Evolutionary conservation across 2,888 invertebrate genomes (phyloP).

Genomic region (Dicranocentrus wangi): DNA sequence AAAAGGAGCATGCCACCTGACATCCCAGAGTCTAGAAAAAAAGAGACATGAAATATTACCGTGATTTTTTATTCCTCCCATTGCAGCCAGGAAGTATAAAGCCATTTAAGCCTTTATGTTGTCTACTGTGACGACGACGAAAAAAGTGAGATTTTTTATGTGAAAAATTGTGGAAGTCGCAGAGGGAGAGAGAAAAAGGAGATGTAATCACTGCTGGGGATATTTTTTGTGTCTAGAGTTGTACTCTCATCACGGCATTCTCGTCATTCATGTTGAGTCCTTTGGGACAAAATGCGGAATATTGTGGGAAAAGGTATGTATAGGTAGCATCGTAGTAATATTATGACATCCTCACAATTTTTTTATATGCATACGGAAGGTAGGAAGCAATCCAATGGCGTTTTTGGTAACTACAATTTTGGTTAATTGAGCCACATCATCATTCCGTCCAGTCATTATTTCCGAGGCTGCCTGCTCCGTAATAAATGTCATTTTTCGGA

Average conservation of each 20-base stretch:
- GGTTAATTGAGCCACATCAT: slow-evolving; percentile 21
- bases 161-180: not conserved
- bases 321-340: not conserved
- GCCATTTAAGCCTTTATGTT: slow-evolving; percentile 9
- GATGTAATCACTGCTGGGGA: slow-evolving; percentile 17
- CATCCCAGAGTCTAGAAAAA: slow-evolving; percentile 81
- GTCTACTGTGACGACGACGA: not conserved
- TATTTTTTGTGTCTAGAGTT: not conserved
- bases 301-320: not conserved
- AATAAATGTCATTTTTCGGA: not conserved
- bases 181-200: not conserved
- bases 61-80: slow-evolving; percentile 27
- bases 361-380: not conserved
- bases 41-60: slow-evolving; percentile 27
- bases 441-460: slow-evolving; percentile 16
- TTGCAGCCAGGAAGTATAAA: slow-evolving; percentile 17
- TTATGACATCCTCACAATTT: not conserved
- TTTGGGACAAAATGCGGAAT: not conserved
- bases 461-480: not conserved
- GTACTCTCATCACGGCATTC: not conserved
- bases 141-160: not conserved
- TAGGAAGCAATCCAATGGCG: not conserved
- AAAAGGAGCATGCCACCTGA: slow-evolving; percentile 83
- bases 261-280: slow-evolving; percentile 6
- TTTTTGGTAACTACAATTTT: slow-evolving; percentile 11